phyloP scores from a whole-genome alignment of 2,888 invertebrate species.

The Zaprionus bogoriensis region DNA sequence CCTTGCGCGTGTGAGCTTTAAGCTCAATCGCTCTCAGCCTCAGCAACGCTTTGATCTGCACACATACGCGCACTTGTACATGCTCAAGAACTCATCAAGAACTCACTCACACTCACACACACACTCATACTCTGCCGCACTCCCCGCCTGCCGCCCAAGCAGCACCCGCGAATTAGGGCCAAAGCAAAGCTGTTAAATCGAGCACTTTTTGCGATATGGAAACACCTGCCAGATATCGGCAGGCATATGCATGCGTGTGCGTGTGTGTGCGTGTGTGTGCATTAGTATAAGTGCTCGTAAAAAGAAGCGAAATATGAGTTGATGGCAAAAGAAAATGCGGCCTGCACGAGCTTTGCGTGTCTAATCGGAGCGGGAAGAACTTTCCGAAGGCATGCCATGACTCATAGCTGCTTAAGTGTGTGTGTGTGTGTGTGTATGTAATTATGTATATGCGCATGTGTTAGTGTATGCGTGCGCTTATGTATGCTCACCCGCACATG shows the following conservation, averaged over 20 bases:
- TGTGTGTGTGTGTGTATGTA: not conserved
- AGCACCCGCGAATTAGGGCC: not conserved
- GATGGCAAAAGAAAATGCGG: constrained; percentile 5
- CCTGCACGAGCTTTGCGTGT: not conserved
- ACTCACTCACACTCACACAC: constrained; percentile 6
- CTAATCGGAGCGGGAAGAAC: not conserved
- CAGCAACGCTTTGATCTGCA: too few species aligned
- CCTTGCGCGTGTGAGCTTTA: too few species aligned
- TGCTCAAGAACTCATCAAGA: too few species aligned
- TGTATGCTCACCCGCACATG: constrained; percentile 30
- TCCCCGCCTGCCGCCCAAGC: not conserved
- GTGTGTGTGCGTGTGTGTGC: not conserved
- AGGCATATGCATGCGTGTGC: not conserved
- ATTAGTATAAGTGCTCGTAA: constrained; percentile 5
- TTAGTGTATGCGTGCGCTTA: not conserved
- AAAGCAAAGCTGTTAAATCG: not conserved
- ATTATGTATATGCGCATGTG: not conserved
- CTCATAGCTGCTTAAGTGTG: not conserved
- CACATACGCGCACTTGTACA: too few species aligned
- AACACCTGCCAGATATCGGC: constrained; percentile 34
- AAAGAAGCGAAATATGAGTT: not conserved
- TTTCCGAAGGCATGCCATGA: not conserved
- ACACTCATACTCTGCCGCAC: not conserved
- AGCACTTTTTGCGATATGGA: constrained; percentile 15
- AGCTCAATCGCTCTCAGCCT: too few species aligned